A percentile compares a stretch with the other conserved stretches of the same genome.
Evolutionary conservation across 2,888 invertebrate species (phyloP).

Genomic region (Lomographa bimaculata): DNA sequence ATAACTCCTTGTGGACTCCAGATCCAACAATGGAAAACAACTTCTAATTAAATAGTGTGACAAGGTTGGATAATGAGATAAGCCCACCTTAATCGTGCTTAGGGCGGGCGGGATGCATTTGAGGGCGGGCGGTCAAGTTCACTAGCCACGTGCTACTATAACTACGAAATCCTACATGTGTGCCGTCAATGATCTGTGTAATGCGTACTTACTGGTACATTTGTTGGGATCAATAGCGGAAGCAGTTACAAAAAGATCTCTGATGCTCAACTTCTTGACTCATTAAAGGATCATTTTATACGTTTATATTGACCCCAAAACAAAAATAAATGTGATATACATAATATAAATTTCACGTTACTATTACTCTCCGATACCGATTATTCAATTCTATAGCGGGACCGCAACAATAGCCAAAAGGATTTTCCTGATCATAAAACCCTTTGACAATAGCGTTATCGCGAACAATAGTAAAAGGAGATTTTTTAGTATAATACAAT

Average conservation of each 20-base stretch:
- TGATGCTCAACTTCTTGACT: too few relatives aligned
- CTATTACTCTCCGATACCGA: conserved; percentile 9
- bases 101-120: conserved; percentile 19
- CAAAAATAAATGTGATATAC: too few relatives aligned
- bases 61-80: conserved; percentile 27
- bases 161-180: conserved; percentile 9
- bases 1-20: too few relatives aligned
- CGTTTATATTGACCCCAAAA: too few relatives aligned
- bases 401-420: conserved; percentile 24
- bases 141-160: conserved; percentile 35
- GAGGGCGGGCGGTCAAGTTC: conserved; percentile 50
- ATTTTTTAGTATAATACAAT: conserved; percentile 40
- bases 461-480: conserved; percentile 31
- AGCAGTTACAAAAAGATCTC: too few relatives aligned
- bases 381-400: conserved; percentile 7
- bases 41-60: conserved; percentile 14
- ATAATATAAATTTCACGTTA: conserved; percentile 1
- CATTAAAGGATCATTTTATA: too few relatives aligned
- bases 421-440: conserved; percentile 26
- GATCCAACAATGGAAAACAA: conserved; percentile 12
- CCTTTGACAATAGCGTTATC: conserved; percentile 29
- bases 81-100: conserved; percentile 17
- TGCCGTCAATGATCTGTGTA: not conserved
- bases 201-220: too few relatives aligned
- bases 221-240: too few relatives aligned